Percentiles rank a stretch among this genome's conserved stretches.
Evolutionary conservation across 1,140 invertebrate species (phyloP).

Genomic region (Sinella curviseta): DNA sequence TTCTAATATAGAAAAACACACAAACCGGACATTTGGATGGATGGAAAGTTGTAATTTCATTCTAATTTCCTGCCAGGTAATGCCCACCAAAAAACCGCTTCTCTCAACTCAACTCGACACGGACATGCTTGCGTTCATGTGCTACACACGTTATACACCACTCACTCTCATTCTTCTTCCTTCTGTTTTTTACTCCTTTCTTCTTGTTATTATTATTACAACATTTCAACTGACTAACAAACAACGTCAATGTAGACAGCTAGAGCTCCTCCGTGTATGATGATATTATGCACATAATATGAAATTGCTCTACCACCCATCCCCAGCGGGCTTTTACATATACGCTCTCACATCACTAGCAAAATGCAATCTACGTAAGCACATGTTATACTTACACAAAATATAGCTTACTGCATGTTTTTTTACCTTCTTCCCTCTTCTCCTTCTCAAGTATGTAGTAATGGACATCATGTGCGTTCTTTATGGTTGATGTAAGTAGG

Average conservation of each 20-base stretch:
- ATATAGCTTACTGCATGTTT: too few relatives aligned
- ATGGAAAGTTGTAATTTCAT: conserved; percentile 20
- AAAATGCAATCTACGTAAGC: background rate
- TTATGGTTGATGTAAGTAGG: too few relatives aligned
- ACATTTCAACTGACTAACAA: conserved; percentile 16
- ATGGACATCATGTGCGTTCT: too few relatives aligned
- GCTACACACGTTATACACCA: background rate
- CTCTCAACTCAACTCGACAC: too few relatives aligned
- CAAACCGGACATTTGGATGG: conserved; percentile 1
- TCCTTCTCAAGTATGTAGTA: too few relatives aligned
- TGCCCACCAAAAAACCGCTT: too few relatives aligned
- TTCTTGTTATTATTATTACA: conserved; percentile 21
- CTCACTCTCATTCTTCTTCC: background rate
- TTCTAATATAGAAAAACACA: background rate
- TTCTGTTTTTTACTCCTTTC: background rate
- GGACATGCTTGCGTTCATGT: too few relatives aligned
- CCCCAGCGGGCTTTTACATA: conserved; percentile 5
- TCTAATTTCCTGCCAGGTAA: conserved; percentile 27
- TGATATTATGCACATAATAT: conserved; percentile 19
- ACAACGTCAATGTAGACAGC: conserved; percentile 4
- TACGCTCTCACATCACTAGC: background rate
- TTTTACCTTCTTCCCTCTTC: too few relatives aligned
- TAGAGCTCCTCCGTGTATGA: background rate
- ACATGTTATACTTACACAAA: too few relatives aligned
- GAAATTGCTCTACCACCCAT: conserved; percentile 20